A percentile compares a stretch with the other conserved stretches of the same genome.
These are phyloP conservation scores for Heliconius ismenius DNA, from an alignment of 2,888 invertebrate species.

Conservation along the genomic window DNA sequence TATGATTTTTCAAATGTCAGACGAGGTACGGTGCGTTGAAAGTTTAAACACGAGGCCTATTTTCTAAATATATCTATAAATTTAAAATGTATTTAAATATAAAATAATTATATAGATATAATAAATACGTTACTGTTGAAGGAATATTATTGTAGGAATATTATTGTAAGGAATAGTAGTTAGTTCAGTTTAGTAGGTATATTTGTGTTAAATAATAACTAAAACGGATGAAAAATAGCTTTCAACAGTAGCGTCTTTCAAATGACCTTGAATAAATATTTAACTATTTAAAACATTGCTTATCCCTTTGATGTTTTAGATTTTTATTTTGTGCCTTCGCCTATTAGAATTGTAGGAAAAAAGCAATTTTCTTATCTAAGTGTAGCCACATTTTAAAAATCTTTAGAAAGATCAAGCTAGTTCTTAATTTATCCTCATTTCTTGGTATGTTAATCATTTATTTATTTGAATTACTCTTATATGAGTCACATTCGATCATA, in stretches of 20 bases:
- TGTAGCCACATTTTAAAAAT: neutral
- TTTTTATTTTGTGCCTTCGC: no score
- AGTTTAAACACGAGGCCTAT: neutral
- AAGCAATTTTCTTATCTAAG: neutral
- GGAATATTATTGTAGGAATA: no score
- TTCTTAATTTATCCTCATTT: neutral
- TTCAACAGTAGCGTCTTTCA: neutral
- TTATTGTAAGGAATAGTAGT: no score
- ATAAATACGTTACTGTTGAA: no score
- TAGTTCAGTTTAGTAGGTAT: no score
- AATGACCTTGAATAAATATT: neutral
- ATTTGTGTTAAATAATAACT: no score
- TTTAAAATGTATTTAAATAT: no score
- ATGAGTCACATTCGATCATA: constrained; percentile 33
- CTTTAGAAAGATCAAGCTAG: neutral
- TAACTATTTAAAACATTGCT: neutral
- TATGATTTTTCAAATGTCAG: constrained; percentile 6
- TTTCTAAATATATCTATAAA: neutral
- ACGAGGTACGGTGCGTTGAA: neutral
- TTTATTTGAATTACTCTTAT: constrained; percentile 20
- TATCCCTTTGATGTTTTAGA: neutral
- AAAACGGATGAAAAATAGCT: no score
- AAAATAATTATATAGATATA: no score
- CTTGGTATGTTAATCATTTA: constrained; percentile 4
- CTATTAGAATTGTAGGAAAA: neutral